phyloP scores from a whole-genome alignment of 2,797 vertebrate genomes.

The Bradypodion ventrale region DNA sequence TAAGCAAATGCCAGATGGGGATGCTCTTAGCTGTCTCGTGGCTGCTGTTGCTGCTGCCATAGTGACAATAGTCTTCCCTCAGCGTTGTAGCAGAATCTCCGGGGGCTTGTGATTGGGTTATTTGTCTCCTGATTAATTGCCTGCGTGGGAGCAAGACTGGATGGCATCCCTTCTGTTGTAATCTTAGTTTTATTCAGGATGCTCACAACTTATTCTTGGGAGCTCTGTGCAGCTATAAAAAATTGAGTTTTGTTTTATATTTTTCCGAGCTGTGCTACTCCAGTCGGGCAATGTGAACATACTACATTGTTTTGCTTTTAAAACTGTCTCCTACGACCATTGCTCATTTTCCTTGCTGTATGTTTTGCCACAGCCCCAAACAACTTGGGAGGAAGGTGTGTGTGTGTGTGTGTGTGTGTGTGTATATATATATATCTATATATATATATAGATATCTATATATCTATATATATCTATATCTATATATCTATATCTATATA shows the following conservation, averaged over 20 bases:
- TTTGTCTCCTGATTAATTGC: not conserved
- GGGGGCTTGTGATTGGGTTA: slow-evolving; percentile 39
- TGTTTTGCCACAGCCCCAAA: not conserved
- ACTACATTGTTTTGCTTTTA: not conserved
- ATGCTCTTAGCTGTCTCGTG: not conserved
- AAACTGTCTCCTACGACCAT: not conserved
- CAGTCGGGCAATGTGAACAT: not conserved
- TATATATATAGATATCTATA: too few relatives aligned
- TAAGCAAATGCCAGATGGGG: slow-evolving; percentile 41
- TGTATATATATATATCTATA: too few relatives aligned
- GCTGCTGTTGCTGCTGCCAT: slow-evolving; percentile 51
- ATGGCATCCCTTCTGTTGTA: slow-evolving; percentile 21
- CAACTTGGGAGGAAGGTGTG: not conserved
- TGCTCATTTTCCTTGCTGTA: not conserved
- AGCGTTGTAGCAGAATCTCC: not conserved
- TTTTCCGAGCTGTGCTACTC: not conserved
- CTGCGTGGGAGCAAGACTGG: slow-evolving; percentile 8
- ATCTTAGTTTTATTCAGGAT: not conserved
- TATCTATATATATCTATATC: too few relatives aligned
- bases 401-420: too few relatives aligned
- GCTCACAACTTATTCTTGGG: not conserved
- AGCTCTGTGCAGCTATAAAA: not conserved
- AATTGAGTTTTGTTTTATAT: not conserved
- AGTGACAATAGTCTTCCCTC: slow-evolving; percentile 23
- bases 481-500: too few relatives aligned